phyloP scores from a whole-genome alignment of 2,797 vertebrate genomes.

The Emydoidea blandingii region DNA sequence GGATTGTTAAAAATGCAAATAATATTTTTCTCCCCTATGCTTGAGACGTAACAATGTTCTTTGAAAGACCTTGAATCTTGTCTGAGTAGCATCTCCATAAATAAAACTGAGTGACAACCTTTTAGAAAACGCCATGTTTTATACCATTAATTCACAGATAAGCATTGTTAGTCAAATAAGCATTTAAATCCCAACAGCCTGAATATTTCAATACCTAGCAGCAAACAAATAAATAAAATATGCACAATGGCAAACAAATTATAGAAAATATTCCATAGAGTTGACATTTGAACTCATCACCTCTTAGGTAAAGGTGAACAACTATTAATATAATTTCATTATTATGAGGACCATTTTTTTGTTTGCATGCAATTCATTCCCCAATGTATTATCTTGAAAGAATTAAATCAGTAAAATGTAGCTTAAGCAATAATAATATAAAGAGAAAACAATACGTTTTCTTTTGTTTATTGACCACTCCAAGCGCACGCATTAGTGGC shows the following conservation, averaged over 20 bases:
- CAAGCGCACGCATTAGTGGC: neutral
- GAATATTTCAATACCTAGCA: constrained; percentile 56
- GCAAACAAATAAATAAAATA: constrained; percentile 54
- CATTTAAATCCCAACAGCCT: constrained; percentile 63
- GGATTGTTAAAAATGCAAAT: constrained; percentile 51
- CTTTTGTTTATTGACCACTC: constrained; percentile 38
- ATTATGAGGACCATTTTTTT: constrained; percentile 28
- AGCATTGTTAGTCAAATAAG: constrained; percentile 72
- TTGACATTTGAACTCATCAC: constrained; percentile 65
- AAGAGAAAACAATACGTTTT: constrained; percentile 8
- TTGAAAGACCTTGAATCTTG: constrained; percentile 63
- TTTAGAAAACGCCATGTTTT: constrained; percentile 65
- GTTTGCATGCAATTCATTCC: constrained; percentile 46
- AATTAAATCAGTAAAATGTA: constrained; percentile 70
- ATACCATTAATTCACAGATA: constrained; percentile 51
- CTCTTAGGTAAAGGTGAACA: constrained; percentile 75
- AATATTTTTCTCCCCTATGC: neutral
- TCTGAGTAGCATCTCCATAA: constrained; percentile 62
- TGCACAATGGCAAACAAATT: constrained; percentile 69
- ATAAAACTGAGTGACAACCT: constrained; percentile 65
- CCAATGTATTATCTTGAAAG: constrained; percentile 59
- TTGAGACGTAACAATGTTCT: constrained; percentile 49
- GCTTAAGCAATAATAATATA: constrained; percentile 36
- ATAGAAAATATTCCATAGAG: constrained; percentile 40
- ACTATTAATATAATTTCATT: constrained; percentile 69